A percentile compares a stretch with the other conserved stretches of the same genome.
Conservation (phyloP, 1,140 invertebrate species). For the Belonocnema kinseyi region DNA sequence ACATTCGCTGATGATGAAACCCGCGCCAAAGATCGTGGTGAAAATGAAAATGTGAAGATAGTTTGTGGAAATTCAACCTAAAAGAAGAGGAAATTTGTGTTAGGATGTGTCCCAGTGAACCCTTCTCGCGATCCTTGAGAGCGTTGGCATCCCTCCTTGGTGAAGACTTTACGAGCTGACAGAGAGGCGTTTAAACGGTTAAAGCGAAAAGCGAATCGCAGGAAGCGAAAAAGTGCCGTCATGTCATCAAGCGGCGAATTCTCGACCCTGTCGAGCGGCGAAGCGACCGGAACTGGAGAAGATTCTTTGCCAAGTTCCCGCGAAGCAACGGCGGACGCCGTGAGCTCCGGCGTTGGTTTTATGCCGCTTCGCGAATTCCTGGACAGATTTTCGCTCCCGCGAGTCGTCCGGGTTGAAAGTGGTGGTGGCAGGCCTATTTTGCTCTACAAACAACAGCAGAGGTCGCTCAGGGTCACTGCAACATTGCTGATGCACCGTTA, state of each 20-base stretch:
- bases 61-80: neutral
- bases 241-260: slow-evolving; percentile 72
- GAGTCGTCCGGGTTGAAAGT: slow-evolving; percentile 67
- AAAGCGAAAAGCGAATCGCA: neutral
- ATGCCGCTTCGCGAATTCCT: slow-evolving; percentile 67
- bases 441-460: slow-evolving; percentile 67
- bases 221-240: slow-evolving; percentile 34
- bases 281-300: slow-evolving; percentile 68
- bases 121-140: slow-evolving; percentile 10
- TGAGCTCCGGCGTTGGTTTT: slow-evolving; percentile 62
- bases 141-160: neutral
- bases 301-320: slow-evolving; percentile 68
- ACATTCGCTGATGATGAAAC: neutral
- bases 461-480: slow-evolving; percentile 64
- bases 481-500: slow-evolving; percentile 68
- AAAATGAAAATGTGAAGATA: neutral
- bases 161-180: slow-evolving; percentile 3
- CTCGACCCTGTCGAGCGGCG: slow-evolving; percentile 68
- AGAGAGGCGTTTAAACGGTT: slow-evolving; percentile 2
- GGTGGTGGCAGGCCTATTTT: slow-evolving; percentile 69
- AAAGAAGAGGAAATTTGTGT: slow-evolving; percentile 18
- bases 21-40: slow-evolving; percentile 4
- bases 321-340: slow-evolving; percentile 65
- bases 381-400: slow-evolving; percentile 68
- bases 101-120: slow-evolving; percentile 31